phyloP scores from a whole-genome alignment of 2,888 invertebrate species.

The Netelia virgata region DNA sequence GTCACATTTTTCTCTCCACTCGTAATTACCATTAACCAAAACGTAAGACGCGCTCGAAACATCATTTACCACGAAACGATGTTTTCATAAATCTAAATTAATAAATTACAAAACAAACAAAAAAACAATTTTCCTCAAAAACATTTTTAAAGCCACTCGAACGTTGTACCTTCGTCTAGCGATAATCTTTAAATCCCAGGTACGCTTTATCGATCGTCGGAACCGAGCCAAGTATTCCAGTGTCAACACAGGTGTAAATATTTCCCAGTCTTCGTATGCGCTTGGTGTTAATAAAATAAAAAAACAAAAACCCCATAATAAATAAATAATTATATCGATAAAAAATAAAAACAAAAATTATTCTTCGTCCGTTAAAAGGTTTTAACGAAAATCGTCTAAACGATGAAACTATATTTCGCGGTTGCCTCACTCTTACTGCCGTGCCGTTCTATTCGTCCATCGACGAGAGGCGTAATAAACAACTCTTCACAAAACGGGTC shows the following conservation, averaged over 20 bases:
- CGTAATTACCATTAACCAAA: not conserved
- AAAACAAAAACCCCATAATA: not conserved
- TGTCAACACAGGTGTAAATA: conserved; percentile 3
- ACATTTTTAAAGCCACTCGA: too few relatives aligned
- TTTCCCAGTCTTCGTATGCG: not conserved
- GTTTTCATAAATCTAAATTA: too few relatives aligned
- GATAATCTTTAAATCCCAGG: too few relatives aligned
- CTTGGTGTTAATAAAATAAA: not conserved
- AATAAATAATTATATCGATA: too few relatives aligned
- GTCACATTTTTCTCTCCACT: not conserved
- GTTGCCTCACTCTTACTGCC: conserved; percentile 43
- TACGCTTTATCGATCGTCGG: not conserved
- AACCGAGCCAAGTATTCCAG: not conserved
- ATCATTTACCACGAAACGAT: too few relatives aligned
- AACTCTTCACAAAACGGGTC: conserved; percentile 66
- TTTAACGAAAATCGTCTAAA: conserved; percentile 63
- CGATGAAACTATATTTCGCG: conserved; percentile 57
- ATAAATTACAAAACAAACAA: too few relatives aligned
- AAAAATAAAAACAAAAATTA: not conserved
- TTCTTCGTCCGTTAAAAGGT: not conserved
- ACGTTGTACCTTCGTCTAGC: too few relatives aligned
- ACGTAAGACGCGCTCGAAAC: not conserved
- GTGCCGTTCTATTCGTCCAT: conserved; percentile 42
- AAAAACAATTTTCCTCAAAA: too few relatives aligned
- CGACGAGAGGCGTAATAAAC: conserved; percentile 63